These are phyloP conservation scores for Sebastes jordani DNA, from an alignment of 2,797 vertebrate species.

Conservation along the genomic window DNA sequence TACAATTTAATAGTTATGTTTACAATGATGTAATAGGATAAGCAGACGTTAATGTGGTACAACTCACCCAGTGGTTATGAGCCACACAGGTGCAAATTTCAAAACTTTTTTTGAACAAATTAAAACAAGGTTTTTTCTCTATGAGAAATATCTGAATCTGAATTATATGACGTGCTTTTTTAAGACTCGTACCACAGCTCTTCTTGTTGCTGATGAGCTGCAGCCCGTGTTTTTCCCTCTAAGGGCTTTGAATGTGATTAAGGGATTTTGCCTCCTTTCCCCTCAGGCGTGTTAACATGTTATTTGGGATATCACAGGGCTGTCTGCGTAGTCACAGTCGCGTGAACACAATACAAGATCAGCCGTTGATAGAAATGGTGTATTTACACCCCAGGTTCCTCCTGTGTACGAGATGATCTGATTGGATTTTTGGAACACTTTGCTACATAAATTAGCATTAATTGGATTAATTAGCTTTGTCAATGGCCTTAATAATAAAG, in stretches of 20 bases:
- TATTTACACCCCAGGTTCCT: neutral
- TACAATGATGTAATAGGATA: neutral
- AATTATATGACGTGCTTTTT: neutral
- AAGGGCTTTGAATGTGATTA: slow-evolving; percentile 16
- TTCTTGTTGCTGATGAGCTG: neutral
- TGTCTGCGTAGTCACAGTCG: neutral
- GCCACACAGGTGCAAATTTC: neutral
- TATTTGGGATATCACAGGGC: neutral
- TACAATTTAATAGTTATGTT: no score
- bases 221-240: neutral
- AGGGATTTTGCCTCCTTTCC: neutral
- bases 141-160: neutral
- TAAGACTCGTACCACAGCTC: neutral
- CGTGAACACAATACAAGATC: slow-evolving; percentile 26
- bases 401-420: neutral
- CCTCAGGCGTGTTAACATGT: slow-evolving; percentile 8
- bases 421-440: neutral
- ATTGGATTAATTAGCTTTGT: neutral
- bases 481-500: neutral
- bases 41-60: neutral
- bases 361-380: neutral
- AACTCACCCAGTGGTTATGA: neutral
- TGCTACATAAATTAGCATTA: neutral
- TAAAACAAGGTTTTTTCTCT: neutral
- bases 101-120: neutral